Evolutionary conservation across 2,888 invertebrate species (phyloP).

Genomic region (Tiliacea citrago): DNA sequence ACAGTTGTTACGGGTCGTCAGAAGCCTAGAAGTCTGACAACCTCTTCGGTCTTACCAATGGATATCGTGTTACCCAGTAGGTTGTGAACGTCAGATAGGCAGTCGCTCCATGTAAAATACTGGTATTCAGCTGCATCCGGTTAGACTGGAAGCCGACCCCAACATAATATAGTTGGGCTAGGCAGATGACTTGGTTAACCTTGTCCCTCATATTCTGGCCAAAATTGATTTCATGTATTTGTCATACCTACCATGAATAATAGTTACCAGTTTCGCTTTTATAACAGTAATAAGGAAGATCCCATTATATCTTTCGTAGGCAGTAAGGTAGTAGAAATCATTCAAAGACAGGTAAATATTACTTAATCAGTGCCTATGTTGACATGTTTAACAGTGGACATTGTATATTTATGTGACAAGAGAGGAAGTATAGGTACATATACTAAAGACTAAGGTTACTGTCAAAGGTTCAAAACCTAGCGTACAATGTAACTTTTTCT

Average conservation of each 20-base stretch:
- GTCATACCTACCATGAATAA: neutral
- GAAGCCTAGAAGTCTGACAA: no score
- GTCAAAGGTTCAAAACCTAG: neutral
- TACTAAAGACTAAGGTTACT: neutral
- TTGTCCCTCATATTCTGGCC: no score
- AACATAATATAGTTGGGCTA: no score
- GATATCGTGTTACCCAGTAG: no score
- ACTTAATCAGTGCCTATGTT: neutral
- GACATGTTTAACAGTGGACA: neutral
- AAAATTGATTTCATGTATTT: neutral
- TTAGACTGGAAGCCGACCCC: no score
- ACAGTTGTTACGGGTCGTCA: no score
- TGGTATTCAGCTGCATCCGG: no score
- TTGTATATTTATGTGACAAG: neutral
- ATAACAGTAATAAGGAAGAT: neutral
- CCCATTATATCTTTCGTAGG: neutral
- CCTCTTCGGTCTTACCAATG: no score
- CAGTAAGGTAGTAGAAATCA: neutral
- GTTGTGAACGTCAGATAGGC: no score
- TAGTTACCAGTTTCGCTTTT: neutral
- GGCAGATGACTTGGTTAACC: no score
- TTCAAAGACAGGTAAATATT: slow-evolving; percentile 13
- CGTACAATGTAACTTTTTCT: neutral
- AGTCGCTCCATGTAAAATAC: no score
- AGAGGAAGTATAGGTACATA: neutral